Base-by-base conservation (phyloP, 2,797 vertebrate genomes). In the Tadarida brasiliensis region DNA sequence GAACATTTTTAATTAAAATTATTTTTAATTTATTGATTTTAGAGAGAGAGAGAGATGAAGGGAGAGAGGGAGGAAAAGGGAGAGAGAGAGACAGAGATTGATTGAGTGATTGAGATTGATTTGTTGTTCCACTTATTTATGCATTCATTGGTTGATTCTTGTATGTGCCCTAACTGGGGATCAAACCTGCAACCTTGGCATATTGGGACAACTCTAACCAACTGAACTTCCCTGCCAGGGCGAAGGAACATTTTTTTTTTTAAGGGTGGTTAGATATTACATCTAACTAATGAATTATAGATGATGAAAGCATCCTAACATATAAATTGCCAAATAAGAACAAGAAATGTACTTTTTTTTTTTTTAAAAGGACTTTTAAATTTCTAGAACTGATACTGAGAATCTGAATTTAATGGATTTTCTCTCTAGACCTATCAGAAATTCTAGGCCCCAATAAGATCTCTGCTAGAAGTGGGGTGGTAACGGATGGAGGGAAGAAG, bases 251-350 rank as follows among this genome's bases (percentile, higher is more conserved):
- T 89, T 94, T 94, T 73, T 94, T 73, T 59, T 33, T 24, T 44
- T 93, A 86, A 87, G 15, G 5, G 44, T 94, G 19, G 20, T 73
- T 91, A 82, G 65, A 83, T 44, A 33, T 12, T 51, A 49, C n/a
- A 59, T 56, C 28, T 87, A 81, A 56, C 26, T 44, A 67, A 3
- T 84, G 90, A 92, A 35, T 89, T 77, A 68, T 49, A 35, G 47
- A 10, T 90, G 65, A 33, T n/a, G 7, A 92, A 88, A 63, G 19
- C 59, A 61, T 87, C 65, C 88, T 88, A 35, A 83, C 22, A 5
- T 49, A 30, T 35, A 86, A 85, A 91, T 92, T 92, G 30, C 63
- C 65, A 94, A 87, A 68, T 28, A 65, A 88, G 71, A 90, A 7
- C 65, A 77, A 88, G 30, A 88, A 82, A 61, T 81, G 3, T 26